Evolutionary conservation across 2,797 vertebrate genomes (phyloP).

Genomic region (Macropus fuliginosus): DNA sequence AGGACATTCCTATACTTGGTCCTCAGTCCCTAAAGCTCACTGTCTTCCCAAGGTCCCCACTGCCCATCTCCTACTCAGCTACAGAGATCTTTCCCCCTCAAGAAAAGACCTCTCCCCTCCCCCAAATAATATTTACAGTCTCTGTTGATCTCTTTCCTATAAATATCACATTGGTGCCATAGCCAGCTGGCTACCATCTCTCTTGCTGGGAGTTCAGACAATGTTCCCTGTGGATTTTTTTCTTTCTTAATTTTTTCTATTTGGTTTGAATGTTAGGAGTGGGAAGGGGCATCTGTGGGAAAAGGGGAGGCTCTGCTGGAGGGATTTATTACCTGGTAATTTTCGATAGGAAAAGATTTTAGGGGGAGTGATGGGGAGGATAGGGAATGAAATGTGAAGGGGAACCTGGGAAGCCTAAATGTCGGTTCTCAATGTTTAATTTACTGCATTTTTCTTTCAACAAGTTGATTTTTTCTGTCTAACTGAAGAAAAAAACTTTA

Average conservation of each 20-base stretch:
- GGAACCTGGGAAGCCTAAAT: slow-evolving; percentile 67
- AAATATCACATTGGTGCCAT: slow-evolving; percentile 91
- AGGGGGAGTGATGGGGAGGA: slow-evolving; percentile 54
- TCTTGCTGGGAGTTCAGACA: slow-evolving; percentile 79
- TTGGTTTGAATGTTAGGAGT: slow-evolving; percentile 75
- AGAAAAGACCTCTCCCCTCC: slow-evolving; percentile 67
- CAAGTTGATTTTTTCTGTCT: slow-evolving; percentile 93
- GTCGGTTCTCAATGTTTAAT: slow-evolving; percentile 87
- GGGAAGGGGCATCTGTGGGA: slow-evolving; percentile 71
- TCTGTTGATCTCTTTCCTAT: slow-evolving; percentile 90
- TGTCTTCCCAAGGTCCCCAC: slow-evolving; percentile 67
- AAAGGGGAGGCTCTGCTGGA: slow-evolving; percentile 57
- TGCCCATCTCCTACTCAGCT: slow-evolving; percentile 59
- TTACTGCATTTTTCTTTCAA: slow-evolving; percentile 95
- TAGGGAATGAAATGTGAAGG: slow-evolving; percentile 57
- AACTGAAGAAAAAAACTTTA: slow-evolving; percentile 90
- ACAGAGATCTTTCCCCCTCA: slow-evolving; percentile 72
- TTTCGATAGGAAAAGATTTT: slow-evolving; percentile 81
- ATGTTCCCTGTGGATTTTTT: slow-evolving; percentile 78
- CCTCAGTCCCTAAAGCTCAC: slow-evolving; percentile 72
- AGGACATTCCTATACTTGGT: slow-evolving; percentile 75
- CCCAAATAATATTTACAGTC: slow-evolving; percentile 90
- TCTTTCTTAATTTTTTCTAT: slow-evolving; percentile 73
- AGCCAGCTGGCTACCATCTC: slow-evolving; percentile 82
- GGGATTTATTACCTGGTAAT: slow-evolving; percentile 80